Evolutionary conservation across 1,140 invertebrate species (phyloP).

Genomic region (Micrasema longulum): DNA sequence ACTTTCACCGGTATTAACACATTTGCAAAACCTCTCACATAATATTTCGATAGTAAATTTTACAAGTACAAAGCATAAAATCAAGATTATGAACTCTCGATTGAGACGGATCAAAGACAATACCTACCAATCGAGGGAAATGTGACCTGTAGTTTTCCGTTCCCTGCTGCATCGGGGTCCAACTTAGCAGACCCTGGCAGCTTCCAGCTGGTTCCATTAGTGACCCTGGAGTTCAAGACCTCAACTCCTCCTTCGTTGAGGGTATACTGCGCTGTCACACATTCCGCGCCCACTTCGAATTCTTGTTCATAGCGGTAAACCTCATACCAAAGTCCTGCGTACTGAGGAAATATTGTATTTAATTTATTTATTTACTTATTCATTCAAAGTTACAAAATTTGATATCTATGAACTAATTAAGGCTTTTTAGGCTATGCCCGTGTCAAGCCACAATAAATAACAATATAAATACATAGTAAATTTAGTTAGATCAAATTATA

Average conservation of each 20-base stretch:
- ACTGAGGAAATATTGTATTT: constrained; percentile 57
- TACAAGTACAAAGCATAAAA: background rate
- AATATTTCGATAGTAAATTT: constrained; percentile 13
- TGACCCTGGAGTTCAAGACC: constrained; percentile 39
- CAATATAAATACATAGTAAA: too few species aligned
- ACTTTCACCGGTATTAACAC: too few species aligned
- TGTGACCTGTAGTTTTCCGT: constrained; percentile 46
- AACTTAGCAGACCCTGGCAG: constrained; percentile 57
- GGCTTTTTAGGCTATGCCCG: too few species aligned
- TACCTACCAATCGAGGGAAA: constrained; percentile 54
- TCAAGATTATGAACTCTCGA: background rate
- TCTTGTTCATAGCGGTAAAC: constrained; percentile 58
- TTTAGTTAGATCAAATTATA: too few species aligned
- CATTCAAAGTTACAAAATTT: too few species aligned
- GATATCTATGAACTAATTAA: too few species aligned
- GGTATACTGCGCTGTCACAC: constrained; percentile 56
- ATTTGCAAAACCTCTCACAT: too few species aligned
- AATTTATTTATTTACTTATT: too few species aligned
- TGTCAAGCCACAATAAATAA: too few species aligned
- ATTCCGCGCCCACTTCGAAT: constrained; percentile 57
- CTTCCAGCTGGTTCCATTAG: constrained; percentile 18
- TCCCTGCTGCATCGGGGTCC: constrained; percentile 47
- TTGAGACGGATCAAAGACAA: background rate
- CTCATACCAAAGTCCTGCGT: constrained; percentile 59
- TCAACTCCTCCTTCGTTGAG: constrained; percentile 21